phyloP scores from a whole-genome alignment of 1,140 invertebrate genomes.

The Mycetomoellerius zeteki region DNA sequence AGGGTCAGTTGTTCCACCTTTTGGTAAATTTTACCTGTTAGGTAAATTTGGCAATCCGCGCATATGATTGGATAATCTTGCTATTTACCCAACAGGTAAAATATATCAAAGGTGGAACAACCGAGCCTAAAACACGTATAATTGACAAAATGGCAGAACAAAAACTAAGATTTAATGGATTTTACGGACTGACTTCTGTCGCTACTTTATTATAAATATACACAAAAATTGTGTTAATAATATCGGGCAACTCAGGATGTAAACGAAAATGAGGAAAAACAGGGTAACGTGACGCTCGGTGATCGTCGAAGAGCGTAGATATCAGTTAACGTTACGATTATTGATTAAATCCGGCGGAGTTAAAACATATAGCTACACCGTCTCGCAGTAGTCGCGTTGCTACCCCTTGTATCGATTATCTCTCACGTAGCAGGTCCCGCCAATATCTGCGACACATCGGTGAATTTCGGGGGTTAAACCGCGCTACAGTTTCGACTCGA shows the following conservation, averaged over 20 bases:
- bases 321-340: slow-evolving; percentile 65
- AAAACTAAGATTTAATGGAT: not conserved
- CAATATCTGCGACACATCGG: slow-evolving; percentile 61
- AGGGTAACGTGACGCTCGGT: not conserved
- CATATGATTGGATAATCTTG: too few relatives aligned
- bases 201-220: not conserved
- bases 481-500: slow-evolving; percentile 56
- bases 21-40: too few relatives aligned
- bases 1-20: too few relatives aligned
- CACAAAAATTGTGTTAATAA: slow-evolving; percentile 51
- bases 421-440: slow-evolving; percentile 61
- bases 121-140: not conserved
- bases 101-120: too few relatives aligned
- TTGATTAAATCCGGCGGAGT: slow-evolving; percentile 68
- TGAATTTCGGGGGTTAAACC: slow-evolving; percentile 65
- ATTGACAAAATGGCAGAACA: not conserved
- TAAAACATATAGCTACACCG: slow-evolving; percentile 63
- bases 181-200: not conserved
- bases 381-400: slow-evolving; percentile 63
- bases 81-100: too few relatives aligned
- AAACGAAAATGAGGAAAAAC: slow-evolving; percentile 38
- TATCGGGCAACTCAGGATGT: not conserved
- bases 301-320: slow-evolving; percentile 41
- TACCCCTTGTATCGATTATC: slow-evolving; percentile 70
- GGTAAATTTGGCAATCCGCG: too few relatives aligned